Evolutionary conservation across 37 sponge, comb jelly and placozoan genomes (phyloP).

Genomic region (Aphrocallistes beatrix): DNA sequence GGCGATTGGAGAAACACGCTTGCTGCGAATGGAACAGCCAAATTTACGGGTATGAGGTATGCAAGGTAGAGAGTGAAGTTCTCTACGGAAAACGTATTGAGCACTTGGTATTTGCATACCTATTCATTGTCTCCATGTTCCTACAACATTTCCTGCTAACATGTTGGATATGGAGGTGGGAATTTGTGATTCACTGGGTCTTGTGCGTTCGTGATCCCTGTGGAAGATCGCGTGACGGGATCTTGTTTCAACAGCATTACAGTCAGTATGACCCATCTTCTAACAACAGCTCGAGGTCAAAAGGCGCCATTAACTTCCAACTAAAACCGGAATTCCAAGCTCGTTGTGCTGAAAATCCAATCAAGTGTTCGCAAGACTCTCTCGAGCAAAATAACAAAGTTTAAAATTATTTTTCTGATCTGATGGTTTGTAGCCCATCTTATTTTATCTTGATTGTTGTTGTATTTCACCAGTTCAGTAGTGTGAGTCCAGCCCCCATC

Average conservation of each 20-base stretch:
- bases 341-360: background rate
- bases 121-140: background rate
- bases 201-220: background rate
- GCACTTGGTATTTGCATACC: background rate
- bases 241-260: background rate
- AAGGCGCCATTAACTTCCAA: background rate
- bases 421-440: no score
- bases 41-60: background rate
- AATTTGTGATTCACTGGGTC: background rate
- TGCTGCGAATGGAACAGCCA: background rate
- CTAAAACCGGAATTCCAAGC: background rate
- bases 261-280: background rate
- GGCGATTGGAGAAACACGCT: background rate
- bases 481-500: no score
- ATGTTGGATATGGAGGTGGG: constrained; percentile 9
- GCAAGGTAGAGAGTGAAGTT: background rate
- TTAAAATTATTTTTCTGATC: no score
- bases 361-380: background rate
- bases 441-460: no score
- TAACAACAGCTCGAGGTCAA: background rate
- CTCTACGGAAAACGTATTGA: background rate
- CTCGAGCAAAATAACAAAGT: background rate
- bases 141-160: background rate
- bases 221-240: background rate
- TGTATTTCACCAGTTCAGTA: no score